These are phyloP conservation scores for Aplocera efformata DNA, from an alignment of 2,888 invertebrate genomes.

Conservation along the genomic window DNA sequence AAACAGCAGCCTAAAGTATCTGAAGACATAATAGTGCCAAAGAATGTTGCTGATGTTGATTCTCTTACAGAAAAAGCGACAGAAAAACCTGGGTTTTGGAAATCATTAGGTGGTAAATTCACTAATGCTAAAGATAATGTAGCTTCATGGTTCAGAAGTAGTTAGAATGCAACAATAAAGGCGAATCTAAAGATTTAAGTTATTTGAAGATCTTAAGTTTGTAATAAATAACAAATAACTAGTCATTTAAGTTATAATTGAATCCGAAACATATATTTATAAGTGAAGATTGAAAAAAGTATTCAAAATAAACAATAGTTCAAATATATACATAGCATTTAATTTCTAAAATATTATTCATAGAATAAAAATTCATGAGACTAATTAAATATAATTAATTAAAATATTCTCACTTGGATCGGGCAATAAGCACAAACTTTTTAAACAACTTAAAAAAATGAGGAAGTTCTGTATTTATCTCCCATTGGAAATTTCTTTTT, in stretches of 20 bases:
- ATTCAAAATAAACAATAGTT: no score
- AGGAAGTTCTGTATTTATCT: no score
- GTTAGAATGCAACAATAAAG: conserved; percentile 23
- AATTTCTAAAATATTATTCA: no score
- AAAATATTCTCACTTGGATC: no score
- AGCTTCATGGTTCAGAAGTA: conserved; percentile 70
- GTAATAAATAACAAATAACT: neutral
- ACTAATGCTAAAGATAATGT: conserved; percentile 74
- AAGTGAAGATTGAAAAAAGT: no score
- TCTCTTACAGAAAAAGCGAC: conserved; percentile 40
- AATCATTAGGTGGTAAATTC: conserved; percentile 74
- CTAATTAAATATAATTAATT: neutral
- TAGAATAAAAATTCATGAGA: neutral
- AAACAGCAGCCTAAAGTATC: conserved; percentile 14
- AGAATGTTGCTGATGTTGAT: conserved; percentile 27
- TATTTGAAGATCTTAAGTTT: neutral
- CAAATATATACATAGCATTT: no score
- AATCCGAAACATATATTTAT: neutral
- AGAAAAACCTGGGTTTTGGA: conserved; percentile 79
- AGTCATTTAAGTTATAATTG: conserved; percentile 11
- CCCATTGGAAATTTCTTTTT: no score
- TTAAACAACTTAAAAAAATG: no score
- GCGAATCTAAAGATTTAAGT: neutral
- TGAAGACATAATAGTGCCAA: conserved; percentile 22
- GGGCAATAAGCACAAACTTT: no score